A percentile compares a stretch with the other conserved stretches of the same genome.
Evolutionary conservation across 1,140 invertebrate species (phyloP).

Genomic region (Drosophila aff.): DNA sequence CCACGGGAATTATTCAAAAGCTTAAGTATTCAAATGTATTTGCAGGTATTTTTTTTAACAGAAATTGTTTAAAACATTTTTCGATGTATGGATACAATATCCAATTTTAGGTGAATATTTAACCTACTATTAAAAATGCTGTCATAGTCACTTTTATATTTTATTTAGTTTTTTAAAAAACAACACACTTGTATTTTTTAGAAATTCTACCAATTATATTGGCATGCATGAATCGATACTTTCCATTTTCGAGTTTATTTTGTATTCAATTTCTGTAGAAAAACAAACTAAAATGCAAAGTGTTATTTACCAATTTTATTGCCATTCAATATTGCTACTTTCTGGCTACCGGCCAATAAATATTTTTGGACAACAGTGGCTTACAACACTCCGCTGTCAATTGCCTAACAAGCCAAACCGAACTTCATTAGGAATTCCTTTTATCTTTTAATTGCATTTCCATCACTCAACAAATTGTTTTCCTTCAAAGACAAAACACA

Average conservation of each 20-base stretch:
- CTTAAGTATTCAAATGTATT: too few relatives aligned
- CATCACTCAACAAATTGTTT: constrained; percentile 36
- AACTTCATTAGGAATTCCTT: constrained; percentile 13
- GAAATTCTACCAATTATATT: background rate
- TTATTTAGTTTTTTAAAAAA: background rate
- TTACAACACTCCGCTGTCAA: constrained; percentile 15
- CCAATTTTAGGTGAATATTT: background rate
- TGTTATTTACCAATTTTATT: constrained; percentile 7
- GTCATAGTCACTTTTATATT: background rate
- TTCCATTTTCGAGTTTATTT: background rate
- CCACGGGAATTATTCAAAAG: background rate
- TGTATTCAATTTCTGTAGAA: background rate
- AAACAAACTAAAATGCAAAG: constrained; percentile 7
- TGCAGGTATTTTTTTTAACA: too few relatives aligned
- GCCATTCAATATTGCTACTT: constrained; percentile 14
- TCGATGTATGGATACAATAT: background rate
- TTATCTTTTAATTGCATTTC: constrained; percentile 54
- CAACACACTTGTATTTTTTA: background rate
- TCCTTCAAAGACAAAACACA: constrained; percentile 10
- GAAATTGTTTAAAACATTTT: background rate
- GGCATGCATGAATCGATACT: background rate
- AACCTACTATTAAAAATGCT: background rate
- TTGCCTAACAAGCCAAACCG: constrained; percentile 5
- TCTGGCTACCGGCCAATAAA: constrained; percentile 10
- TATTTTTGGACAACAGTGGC: background rate